Evolutionary conservation across 2,113 vertebrate genomes (phyloP), one percentile per base, ranked within the genome.

Genomic region (Butorides virescens): DNA sequence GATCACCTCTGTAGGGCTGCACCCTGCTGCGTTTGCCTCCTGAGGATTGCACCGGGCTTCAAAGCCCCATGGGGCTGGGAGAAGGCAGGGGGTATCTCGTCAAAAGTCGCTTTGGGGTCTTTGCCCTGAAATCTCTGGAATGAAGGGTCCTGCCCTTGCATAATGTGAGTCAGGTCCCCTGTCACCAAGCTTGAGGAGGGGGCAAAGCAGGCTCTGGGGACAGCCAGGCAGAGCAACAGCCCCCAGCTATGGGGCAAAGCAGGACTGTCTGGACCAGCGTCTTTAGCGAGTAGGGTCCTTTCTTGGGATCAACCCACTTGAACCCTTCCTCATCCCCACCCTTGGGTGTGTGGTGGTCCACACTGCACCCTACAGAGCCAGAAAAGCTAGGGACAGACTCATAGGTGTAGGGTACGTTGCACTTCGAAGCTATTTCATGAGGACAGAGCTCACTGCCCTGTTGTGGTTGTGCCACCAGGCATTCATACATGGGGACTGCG

Each of bases 361-460:
- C 11, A 15, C 5, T 49, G 37, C 32, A 52, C 13, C 30, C 17
- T 62, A 29, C 52, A 65, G 65, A 87, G 55, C n/a, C 42, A 58
- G 53, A 39, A 93, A 62, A 81, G 34, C 56, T 56, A 27, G 62
- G 11, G 44, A 30, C 14, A 72, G 39, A 44, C 59, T 56, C 8
- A 1, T 3, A 22, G 39, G 20, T 75, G 34, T 50, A 63, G 21
- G 6, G 17, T 42, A 13, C 2, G 0, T 29, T 46, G 58, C 22
- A 29, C 11, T 44, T 68, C 18, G 52, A 39, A 79, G n/a, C 58
- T 61, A n/a, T 14, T 67, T 86, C 15, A 8, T 34, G 75, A 80
- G 32, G 18, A 10, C 47, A 52, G 37, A 73, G 25, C 55, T 88
- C 5, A 5, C 61, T 37, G 22, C 34, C 52, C 34, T 47, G 15